These are phyloP conservation scores for Raja brachyura DNA, from an alignment of 2,113 vertebrate species.

Conservation along the genomic window DNA sequence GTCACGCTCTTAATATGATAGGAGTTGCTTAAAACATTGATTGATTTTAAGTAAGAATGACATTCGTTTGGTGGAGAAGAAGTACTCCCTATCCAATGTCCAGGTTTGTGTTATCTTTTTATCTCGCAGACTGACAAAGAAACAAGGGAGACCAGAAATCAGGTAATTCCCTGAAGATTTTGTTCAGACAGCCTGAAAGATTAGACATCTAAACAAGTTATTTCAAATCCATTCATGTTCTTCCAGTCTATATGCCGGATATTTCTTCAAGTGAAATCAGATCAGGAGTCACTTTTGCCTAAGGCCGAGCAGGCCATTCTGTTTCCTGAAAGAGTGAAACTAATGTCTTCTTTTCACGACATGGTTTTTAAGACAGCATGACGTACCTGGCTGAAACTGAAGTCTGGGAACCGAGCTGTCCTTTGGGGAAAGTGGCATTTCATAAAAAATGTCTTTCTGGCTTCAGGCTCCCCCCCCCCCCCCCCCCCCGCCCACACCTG, in stretches of 20 bases:
- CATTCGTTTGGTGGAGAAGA: constrained; percentile 39
- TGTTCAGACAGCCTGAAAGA: constrained; percentile 41
- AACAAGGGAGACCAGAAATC: constrained; percentile 36
- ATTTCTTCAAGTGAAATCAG: constrained; percentile 45
- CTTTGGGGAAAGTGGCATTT: constrained; percentile 38
- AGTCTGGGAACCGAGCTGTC: constrained; percentile 44
- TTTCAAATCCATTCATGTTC: constrained; percentile 43
- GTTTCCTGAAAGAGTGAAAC: constrained; percentile 45
- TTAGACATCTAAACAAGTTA: constrained; percentile 44
- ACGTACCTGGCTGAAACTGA: constrained; percentile 43
- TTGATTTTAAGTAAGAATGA: constrained; percentile 40
- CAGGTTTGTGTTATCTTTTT: constrained; percentile 40
- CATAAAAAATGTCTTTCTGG: constrained; percentile 40
- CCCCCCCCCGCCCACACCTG: constrained; percentile 37
- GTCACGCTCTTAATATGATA: background rate
- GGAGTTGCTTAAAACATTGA: background rate
- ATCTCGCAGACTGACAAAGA: constrained; percentile 19
- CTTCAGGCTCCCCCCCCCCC: constrained; percentile 39
- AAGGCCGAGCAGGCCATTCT: constrained; percentile 43
- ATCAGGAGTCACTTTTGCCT: constrained; percentile 45
- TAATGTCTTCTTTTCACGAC: constrained; percentile 46
- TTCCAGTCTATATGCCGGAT: constrained; percentile 42
- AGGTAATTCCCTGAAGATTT: constrained; percentile 40
- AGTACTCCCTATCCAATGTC: constrained; percentile 45
- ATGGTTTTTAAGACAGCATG: constrained; percentile 43